Conservation (phyloP, 1,140 invertebrate species). For the Drosophila chauvacae region DNA sequence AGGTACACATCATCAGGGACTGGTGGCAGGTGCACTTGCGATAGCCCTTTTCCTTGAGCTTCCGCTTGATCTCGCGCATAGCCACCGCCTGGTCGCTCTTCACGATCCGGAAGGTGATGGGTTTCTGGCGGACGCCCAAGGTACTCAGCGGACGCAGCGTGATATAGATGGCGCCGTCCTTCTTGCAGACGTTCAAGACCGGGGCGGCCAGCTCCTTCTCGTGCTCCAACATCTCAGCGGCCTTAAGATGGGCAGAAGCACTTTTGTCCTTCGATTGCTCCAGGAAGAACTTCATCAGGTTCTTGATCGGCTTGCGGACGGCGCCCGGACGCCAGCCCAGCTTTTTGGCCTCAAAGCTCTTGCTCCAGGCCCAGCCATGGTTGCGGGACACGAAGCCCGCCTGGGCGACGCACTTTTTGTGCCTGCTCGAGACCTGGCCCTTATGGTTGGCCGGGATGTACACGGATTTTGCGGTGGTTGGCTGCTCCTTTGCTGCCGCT, state of each 20-base stretch:
- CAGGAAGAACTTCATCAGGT: slow-evolving; percentile 77
- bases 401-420: slow-evolving; percentile 59
- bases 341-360: slow-evolving; percentile 31
- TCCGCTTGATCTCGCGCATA: slow-evolving; percentile 56
- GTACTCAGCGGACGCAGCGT: slow-evolving; percentile 53
- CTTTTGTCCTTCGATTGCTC: slow-evolving; percentile 29
- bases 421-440: slow-evolving; percentile 29
- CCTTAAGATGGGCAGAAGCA: slow-evolving; percentile 24
- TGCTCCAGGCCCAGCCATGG: slow-evolving; percentile 79
- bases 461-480: not conserved
- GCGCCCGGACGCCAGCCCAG: slow-evolving; percentile 74
- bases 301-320: slow-evolving; percentile 69
- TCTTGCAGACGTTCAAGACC: slow-evolving; percentile 67
- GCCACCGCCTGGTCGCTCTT: slow-evolving; percentile 61
- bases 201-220: slow-evolving; percentile 38
- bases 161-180: slow-evolving; percentile 69
- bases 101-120: slow-evolving; percentile 70
- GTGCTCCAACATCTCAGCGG: slow-evolving; percentile 1
- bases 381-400: slow-evolving; percentile 47
- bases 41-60: slow-evolving; percentile 68
- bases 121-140: slow-evolving; percentile 37
- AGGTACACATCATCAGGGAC: slow-evolving; percentile 65
- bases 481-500: not conserved
- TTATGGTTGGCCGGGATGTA: not conserved
- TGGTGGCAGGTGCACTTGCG: slow-evolving; percentile 71